Base-by-base conservation (phyloP, 2,888 invertebrate genomes). In the Ormyrus nitidulus region DNA sequence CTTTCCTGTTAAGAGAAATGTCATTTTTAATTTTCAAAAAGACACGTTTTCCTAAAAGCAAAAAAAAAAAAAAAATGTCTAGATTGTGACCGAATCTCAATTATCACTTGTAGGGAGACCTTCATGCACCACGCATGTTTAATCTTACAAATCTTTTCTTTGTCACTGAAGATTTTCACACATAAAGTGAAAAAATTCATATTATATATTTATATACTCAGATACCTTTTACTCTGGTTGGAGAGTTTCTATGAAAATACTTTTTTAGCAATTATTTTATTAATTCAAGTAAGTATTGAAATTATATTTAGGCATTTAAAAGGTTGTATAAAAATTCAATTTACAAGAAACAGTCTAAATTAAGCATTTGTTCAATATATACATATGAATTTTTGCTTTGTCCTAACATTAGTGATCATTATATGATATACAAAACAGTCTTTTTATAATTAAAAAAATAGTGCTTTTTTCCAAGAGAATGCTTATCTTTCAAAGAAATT, bases 11-110 rank as follows among this genome's bases (percentile, higher is more conserved):
- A 62, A 64, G 19, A 69, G 65, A 66, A 71, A 64, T 34, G 34
- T 34, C 34, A 34, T 34, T 34, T 44, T 65, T 19, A 70, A 77
- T 13, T 10, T 59, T 5, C 88, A 88, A 89, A 89, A 88, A 87
- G 89, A 89, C 87, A 87, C 0, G 34, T 34, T 34, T 34, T 34
- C 34, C 34, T 34, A 34, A 34, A 34, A 86, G 86, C 88, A 87
- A 87, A 86, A 84, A 53, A 54, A 76, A 70, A 61, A 72, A 34
- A 65, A 58, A 65, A 62, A 68, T 11, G 11, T 34, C 34, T 34
- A 77, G 54, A 64, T 64, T 75, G 74, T 79, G 70, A 75, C 53
- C 61, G 54, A 51, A 75, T n/a, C n/a, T 53, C 61, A 44, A 64
- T 6, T 44, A 70, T 59, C 34, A 59, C 48, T 71, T 71, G 34